Base-by-base conservation (phyloP, 30 jellyfish, hydroid and myxozoan species). In the Rhopilema esculentum region DNA sequence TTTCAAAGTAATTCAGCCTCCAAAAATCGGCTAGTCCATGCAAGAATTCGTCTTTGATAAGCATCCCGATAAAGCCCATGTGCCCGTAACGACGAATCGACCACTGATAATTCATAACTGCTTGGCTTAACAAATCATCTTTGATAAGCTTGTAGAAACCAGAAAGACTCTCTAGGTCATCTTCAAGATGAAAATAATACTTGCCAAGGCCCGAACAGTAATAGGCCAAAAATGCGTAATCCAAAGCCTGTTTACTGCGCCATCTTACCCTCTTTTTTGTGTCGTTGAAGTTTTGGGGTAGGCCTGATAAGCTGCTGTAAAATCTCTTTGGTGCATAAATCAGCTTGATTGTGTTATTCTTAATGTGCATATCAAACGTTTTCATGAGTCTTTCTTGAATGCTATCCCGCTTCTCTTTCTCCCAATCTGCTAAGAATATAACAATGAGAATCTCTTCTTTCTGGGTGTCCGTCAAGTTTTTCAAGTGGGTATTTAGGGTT, bases 211-310 rank as follows among this genome's bases (percentile, higher is more conserved):
- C 66, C 18, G 67, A 49, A 27, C 57, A 83, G 72, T 86, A 86
- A 51, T 86, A 28, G 22, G 77, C 61, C 73, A 86, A 29, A 50
- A 74, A 86, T 21, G 90, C 91, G 30, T 86, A 86, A 32, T 86
- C 95, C 8, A 86, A 73, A 23, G 52, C 19, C 30, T 86, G 95
- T 76, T 86, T 86, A 25, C 91, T 68, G 19, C 95, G 91, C 95
- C 95, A 86, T 22, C 65, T 24, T 57, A 86, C 70, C 48, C 91
- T 30, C 75, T 30, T 72, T 53, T 27, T 25, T 30, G 91, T 21
- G 69, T 86, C 91, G 53, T 48, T 49, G 57, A 17, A 86, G 48
- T 82, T 86, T 8, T 24, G 53, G 1, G 95, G 85, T 48, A 86
- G 51, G 50, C 76, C 69, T 52, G 33, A 40, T 16, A 86, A 66